phyloP scores from a whole-genome alignment of 2,797 vertebrate species.

The Coluber constrictor region DNA sequence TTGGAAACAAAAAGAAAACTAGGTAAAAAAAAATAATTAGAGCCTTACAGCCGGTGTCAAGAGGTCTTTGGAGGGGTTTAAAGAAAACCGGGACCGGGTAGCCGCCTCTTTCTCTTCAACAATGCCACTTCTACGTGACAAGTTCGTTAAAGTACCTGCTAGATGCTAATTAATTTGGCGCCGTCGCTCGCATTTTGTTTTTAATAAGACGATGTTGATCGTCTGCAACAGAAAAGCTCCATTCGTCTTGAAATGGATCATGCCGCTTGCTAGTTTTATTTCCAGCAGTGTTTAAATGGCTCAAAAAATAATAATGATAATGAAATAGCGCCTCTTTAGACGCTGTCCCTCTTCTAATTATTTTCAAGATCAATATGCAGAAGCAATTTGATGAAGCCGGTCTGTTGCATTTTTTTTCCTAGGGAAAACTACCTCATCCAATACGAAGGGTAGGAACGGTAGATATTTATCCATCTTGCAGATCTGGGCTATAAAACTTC shows the following conservation, averaged over 20 bases:
- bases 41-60: neutral
- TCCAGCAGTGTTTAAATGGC: slow-evolving; percentile 31
- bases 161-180: slow-evolving; percentile 52
- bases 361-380: slow-evolving; percentile 45
- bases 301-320: neutral
- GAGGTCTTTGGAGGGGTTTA: slow-evolving; percentile 31
- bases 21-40: neutral
- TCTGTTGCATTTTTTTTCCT: slow-evolving; percentile 43
- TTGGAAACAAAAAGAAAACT: neutral
- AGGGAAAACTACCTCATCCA: slow-evolving; percentile 14
- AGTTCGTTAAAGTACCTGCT: slow-evolving; percentile 28
- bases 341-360: slow-evolving; percentile 33
- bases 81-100: slow-evolving; percentile 21
- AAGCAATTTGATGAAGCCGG: slow-evolving; percentile 27
- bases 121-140: neutral
- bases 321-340: slow-evolving; percentile 45
- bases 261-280: neutral
- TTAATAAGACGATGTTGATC: slow-evolving; percentile 51
- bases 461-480: slow-evolving; percentile 9
- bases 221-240: slow-evolving; percentile 19
- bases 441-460: slow-evolving; percentile 19
- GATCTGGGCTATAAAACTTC: neutral
- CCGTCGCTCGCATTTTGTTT: slow-evolving; percentile 43
- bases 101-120: slow-evolving; percentile 5
- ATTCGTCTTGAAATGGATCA: slow-evolving; percentile 47